Evolutionary conservation across 2,888 invertebrate genomes (phyloP).

Genomic region (Acanthopleura granulata): DNA sequence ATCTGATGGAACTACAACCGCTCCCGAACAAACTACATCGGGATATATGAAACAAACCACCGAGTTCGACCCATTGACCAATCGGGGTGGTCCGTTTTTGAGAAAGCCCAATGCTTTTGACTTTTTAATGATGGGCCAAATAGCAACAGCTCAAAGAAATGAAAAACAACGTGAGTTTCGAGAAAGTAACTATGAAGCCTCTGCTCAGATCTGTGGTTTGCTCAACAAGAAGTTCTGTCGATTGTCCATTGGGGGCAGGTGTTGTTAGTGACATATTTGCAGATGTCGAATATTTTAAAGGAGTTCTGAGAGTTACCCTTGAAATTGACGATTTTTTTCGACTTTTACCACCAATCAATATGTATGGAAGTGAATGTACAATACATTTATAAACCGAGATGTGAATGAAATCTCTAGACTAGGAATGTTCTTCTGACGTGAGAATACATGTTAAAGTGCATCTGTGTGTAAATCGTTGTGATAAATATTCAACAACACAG

Average conservation of each 20-base stretch:
- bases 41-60: background rate
- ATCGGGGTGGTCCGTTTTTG: conserved; percentile 11
- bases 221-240: conserved; percentile 1
- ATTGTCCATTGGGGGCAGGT: conserved; percentile 2
- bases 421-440: no score
- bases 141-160: conserved; percentile 4
- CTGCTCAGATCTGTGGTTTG: conserved; percentile 4
- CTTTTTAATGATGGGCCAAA: conserved; percentile 15
- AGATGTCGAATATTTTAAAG: no score
- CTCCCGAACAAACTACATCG: background rate
- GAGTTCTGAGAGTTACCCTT: no score
- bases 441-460: no score
- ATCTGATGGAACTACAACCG: background rate
- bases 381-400: no score
- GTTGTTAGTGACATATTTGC: conserved; percentile 1
- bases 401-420: no score
- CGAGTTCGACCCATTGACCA: conserved; percentile 5
- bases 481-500: no score
- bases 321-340: no score
- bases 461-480: no score
- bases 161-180: conserved; percentile 7
- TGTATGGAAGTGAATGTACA: no score
- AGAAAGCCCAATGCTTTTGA: conserved; percentile 10
- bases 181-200: conserved; percentile 3
- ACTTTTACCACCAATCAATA: no score